These are phyloP conservation scores for Pogonomyrmex barbatus DNA, from an alignment of 1,140 invertebrate genomes.

Conservation along the genomic window DNA sequence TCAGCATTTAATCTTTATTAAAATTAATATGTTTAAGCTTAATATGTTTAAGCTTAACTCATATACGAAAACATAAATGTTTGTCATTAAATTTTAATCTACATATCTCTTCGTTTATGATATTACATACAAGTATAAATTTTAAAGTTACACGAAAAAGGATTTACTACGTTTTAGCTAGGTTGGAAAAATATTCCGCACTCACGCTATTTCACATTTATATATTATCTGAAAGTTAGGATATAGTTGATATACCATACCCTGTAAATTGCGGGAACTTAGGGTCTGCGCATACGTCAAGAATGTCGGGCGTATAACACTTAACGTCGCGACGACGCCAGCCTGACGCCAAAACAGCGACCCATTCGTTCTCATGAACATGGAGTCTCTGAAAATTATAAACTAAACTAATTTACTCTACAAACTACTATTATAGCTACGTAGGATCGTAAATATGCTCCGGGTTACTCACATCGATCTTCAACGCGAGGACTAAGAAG, in stretches of 20 bases:
- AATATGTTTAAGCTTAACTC: no score
- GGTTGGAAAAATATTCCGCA: background rate
- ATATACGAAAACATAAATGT: background rate
- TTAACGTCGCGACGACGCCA: constrained; percentile 71
- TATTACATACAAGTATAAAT: constrained; percentile 20
- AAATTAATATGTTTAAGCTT: background rate
- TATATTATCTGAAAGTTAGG: constrained; percentile 35
- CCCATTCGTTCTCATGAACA: constrained; percentile 74
- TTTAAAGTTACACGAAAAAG: background rate
- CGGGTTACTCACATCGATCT: constrained; percentile 65
- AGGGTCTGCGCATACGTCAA: constrained; percentile 64
- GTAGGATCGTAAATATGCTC: constrained; percentile 34
- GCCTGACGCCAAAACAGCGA: constrained; percentile 70
- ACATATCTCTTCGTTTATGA: background rate
- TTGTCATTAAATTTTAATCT: constrained; percentile 8
- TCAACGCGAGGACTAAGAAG: constrained; percentile 23
- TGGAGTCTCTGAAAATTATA: constrained; percentile 73
- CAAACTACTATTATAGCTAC: constrained; percentile 49
- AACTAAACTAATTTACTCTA: constrained; percentile 78
- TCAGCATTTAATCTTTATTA: background rate
- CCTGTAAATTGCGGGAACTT: constrained; percentile 69
- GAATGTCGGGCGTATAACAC: constrained; percentile 67
- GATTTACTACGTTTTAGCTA: background rate
- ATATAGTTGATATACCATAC: background rate
- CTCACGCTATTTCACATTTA: background rate